phyloP scores from a whole-genome alignment of 2,888 invertebrate genomes.

The Hoplodrina blanda region DNA sequence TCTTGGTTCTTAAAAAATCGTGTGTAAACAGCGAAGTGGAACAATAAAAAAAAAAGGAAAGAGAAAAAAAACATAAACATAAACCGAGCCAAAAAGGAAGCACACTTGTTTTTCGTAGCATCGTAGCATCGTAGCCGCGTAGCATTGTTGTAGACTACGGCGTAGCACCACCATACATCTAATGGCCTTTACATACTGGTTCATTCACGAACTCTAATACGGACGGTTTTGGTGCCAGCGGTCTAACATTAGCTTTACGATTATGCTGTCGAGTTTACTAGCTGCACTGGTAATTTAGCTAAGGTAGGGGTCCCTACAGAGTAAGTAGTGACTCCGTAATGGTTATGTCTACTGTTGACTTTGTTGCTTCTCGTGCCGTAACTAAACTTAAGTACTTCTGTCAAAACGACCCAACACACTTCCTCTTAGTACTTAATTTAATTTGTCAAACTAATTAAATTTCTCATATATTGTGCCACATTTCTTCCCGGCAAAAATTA shows the following conservation, averaged over 20 bases:
- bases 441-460: background rate
- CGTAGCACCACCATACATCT: constrained; percentile 61
- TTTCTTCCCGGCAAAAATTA: too few species aligned
- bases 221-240: constrained; percentile 11
- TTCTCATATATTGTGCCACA: too few species aligned
- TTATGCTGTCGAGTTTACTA: constrained; percentile 21
- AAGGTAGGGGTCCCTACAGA: background rate
- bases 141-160: constrained; percentile 65
- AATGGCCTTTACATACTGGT: constrained; percentile 71
- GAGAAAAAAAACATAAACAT: too few species aligned
- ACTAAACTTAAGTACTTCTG: background rate
- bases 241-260: constrained; percentile 28
- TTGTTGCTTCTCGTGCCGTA: background rate
- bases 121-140: constrained; percentile 68
- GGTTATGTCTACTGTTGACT: background rate
- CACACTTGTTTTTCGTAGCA: constrained; percentile 67
- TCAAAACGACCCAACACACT: background rate
- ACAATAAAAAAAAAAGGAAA: too few species aligned
- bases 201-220: constrained; percentile 8
- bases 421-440: background rate
- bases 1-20: constrained; percentile 36
- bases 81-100: constrained; percentile 62
- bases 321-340: constrained; percentile 3
- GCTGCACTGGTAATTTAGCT: background rate
- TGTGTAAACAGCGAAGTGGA: constrained; percentile 38